A percentile compares a stretch with the other conserved stretches of the same genome.
Conservation (phyloP, 2,888 invertebrate genomes). For the Pteria penguin region DNA sequence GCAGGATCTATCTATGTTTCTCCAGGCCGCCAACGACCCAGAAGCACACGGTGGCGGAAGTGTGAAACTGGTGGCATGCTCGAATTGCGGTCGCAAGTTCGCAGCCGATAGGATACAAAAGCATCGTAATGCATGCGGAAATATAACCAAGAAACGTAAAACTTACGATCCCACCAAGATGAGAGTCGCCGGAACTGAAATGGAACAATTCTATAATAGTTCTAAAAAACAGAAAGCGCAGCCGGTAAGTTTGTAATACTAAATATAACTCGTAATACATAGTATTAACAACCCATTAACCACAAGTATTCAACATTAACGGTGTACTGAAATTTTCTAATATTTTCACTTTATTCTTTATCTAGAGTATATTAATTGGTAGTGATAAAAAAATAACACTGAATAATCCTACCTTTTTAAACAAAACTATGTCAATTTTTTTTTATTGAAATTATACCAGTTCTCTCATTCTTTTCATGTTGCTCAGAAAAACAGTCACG, state of each 20-base stretch:
- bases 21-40: constrained; percentile 50
- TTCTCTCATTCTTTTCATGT: too few relatives aligned
- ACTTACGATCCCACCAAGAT: constrained; percentile 76
- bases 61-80: constrained; percentile 83
- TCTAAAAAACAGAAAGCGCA: constrained; percentile 59
- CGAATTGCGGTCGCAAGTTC: constrained; percentile 90
- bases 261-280: too few relatives aligned
- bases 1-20: constrained; percentile 50
- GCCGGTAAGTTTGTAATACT: constrained; percentile 46
- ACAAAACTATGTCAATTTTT: too few relatives aligned
- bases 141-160: constrained; percentile 73
- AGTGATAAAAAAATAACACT: too few relatives aligned
- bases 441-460: too few relatives aligned
- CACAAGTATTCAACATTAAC: too few relatives aligned
- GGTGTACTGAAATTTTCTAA: too few relatives aligned
- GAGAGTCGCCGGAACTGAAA: constrained; percentile 90
- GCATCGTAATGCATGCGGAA: constrained; percentile 74
- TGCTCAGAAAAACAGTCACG: too few relatives aligned
- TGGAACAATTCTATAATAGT: constrained; percentile 85
- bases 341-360: too few relatives aligned
- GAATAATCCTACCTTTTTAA: too few relatives aligned
- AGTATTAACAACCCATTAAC: too few relatives aligned
- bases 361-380: too few relatives aligned
- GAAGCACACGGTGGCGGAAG: constrained; percentile 53
- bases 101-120: constrained; percentile 85